Evolutionary conservation across 2,888 invertebrate genomes (phyloP).

Genomic region (Xylota segnis): DNA sequence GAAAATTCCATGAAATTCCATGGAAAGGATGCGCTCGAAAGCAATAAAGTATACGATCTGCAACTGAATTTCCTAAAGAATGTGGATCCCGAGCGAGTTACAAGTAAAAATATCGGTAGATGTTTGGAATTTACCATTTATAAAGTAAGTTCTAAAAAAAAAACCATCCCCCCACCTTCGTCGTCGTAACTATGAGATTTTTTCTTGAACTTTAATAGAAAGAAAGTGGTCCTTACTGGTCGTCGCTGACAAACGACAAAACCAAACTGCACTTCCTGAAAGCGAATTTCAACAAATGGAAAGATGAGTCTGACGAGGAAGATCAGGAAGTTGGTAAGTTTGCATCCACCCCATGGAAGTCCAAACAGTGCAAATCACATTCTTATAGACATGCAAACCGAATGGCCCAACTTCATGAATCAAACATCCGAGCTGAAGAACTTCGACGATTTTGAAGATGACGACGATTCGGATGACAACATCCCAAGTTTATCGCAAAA

Average conservation of each 20-base stretch:
- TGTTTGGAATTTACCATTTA: conserved; percentile 90
- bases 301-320: conserved; percentile 97
- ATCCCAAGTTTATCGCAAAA: conserved; percentile 83
- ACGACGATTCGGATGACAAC: conserved; percentile 90
- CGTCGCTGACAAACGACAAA: conserved; percentile 93
- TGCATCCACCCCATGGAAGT: background rate
- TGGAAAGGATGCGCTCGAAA: conserved; percentile 92
- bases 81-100: conserved; percentile 92
- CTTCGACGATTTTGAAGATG: conserved; percentile 89
- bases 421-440: conserved; percentile 79
- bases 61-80: conserved; percentile 93
- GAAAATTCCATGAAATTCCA: conserved; percentile 92
- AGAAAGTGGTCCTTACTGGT: conserved; percentile 93
- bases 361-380: background rate
- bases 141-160: conserved; percentile 84
- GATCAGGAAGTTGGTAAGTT: conserved; percentile 84
- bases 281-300: conserved; percentile 99
- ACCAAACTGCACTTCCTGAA: conserved; percentile 98
- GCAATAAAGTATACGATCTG: conserved; percentile 94
- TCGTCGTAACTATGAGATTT: background rate
- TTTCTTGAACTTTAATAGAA: conserved; percentile 82
- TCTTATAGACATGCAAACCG: conserved; percentile 45
- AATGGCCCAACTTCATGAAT: conserved; percentile 79
- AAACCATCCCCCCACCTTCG: background rate
- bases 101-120: conserved; percentile 89